phyloP scores from a whole-genome alignment of 2,797 vertebrate genomes.

The Pseudomugil gertrudae region DNA sequence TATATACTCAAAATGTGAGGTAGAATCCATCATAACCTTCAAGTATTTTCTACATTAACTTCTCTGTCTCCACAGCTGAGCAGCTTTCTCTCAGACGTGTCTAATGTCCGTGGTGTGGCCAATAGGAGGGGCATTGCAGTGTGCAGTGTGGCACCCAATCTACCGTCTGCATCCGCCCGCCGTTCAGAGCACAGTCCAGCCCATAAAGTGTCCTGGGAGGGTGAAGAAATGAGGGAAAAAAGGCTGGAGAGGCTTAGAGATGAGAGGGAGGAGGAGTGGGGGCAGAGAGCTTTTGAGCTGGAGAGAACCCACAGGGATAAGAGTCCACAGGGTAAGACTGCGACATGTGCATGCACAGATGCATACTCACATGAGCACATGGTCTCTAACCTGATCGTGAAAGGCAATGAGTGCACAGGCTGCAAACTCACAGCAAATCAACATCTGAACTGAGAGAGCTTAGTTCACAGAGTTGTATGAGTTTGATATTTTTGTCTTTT shows the following conservation, averaged over 20 bases:
- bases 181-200: constrained; percentile 88
- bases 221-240: constrained; percentile 79
- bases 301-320: constrained; percentile 70
- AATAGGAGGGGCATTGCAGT: constrained; percentile 91
- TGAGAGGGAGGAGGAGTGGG: constrained; percentile 77
- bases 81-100: constrained; percentile 90
- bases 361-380: constrained; percentile 11
- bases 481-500: constrained; percentile 52
- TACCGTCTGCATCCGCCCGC: constrained; percentile 85
- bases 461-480: constrained; percentile 47
- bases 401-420: constrained; percentile 41
- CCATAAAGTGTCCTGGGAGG: constrained; percentile 92
- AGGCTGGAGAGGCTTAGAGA: constrained; percentile 62
- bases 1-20: not conserved
- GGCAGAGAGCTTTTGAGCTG: constrained; percentile 74
- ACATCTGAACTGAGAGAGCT: constrained; percentile 48
- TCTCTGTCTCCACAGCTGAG: constrained; percentile 79
- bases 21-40: not conserved
- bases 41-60: constrained; percentile 2
- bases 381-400: constrained; percentile 49
- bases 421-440: constrained; percentile 40
- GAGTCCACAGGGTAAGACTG: constrained; percentile 71
- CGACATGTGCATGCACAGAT: not conserved
- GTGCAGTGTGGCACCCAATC: constrained; percentile 95
- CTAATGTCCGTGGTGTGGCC: constrained; percentile 83